phyloP scores from a whole-genome alignment of 2,797 vertebrate genomes.

The Xiphophorus birchmanni region DNA sequence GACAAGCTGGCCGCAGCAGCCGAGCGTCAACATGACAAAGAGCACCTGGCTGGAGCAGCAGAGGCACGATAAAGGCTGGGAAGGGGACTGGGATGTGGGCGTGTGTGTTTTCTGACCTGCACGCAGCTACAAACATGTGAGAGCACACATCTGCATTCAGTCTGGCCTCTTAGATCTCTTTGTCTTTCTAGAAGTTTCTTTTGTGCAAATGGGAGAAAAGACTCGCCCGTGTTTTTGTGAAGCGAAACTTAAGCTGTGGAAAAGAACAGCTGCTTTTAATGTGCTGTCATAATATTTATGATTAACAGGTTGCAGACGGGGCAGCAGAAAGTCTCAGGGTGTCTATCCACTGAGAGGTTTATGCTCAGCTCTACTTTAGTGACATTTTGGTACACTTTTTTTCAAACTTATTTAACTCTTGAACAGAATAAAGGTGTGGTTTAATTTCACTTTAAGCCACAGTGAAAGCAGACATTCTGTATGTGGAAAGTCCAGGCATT shows the following conservation, averaged over 20 bases:
- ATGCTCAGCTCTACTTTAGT: constrained; percentile 13
- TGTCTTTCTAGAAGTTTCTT: constrained; percentile 26
- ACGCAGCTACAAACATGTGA: constrained; percentile 11
- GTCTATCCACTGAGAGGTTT: constrained; percentile 9
- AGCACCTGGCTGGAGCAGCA: not conserved
- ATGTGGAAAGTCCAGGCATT: not conserved
- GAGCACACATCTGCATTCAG: constrained; percentile 12
- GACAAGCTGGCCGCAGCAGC: not conserved
- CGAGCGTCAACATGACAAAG: not conserved
- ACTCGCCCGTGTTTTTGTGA: constrained; percentile 24
- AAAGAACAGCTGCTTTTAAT: constrained; percentile 58
- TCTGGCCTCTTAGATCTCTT: constrained; percentile 13
- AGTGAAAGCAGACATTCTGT: not conserved
- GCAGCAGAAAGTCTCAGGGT: constrained; percentile 5
- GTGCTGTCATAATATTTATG: constrained; percentile 35
- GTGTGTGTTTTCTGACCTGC: constrained; percentile 25
- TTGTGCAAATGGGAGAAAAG: constrained; percentile 16
- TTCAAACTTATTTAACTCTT: constrained; percentile 7
- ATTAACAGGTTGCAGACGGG: constrained; percentile 25
- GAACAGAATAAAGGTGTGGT: not conserved
- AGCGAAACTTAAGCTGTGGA: constrained; percentile 31
- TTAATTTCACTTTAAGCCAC: not conserved
- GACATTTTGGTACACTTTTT: constrained; percentile 1
- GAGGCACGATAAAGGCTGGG: not conserved
- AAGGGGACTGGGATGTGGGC: not conserved